These are phyloP conservation scores for Actenoides lindsayi DNA, from an alignment of 2,113 vertebrate genomes.

Conservation along the genomic window DNA sequence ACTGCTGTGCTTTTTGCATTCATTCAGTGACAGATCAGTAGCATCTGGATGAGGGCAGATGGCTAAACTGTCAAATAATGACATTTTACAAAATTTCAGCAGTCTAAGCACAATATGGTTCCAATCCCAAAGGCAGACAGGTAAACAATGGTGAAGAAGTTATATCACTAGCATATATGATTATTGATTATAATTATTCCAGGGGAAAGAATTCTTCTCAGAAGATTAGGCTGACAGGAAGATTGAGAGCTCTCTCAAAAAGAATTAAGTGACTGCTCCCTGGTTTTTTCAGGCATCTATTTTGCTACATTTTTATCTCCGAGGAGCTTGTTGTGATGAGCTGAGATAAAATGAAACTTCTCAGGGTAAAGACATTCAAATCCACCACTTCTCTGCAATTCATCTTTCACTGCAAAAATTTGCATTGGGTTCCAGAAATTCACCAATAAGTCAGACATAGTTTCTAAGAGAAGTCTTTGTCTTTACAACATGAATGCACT, in stretches of 20 bases:
- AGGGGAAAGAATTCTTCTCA: conserved; percentile 47
- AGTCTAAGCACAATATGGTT: conserved; percentile 61
- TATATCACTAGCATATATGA: conserved; percentile 37
- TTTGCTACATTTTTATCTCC: neutral
- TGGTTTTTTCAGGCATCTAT: neutral
- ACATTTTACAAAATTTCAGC: conserved; percentile 68
- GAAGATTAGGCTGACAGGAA: conserved; percentile 57
- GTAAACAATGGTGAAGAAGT: conserved; percentile 61
- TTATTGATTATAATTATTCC: conserved; percentile 71
- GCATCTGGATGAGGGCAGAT: conserved; percentile 72
- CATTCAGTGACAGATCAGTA: conserved; percentile 43
- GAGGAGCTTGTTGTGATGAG: neutral
- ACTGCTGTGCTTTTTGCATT: neutral
- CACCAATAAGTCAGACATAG: neutral
- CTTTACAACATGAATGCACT: neutral
- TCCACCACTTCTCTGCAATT: neutral
- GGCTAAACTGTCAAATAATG: conserved; percentile 74
- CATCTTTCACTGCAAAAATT: neutral
- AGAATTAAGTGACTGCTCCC: neutral
- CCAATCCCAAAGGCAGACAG: conserved; percentile 64
- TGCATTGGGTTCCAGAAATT: neutral
- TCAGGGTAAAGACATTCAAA: neutral
- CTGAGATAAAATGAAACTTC: neutral
- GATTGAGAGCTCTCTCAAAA: conserved; percentile 39
- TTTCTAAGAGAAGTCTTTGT: neutral